Evolutionary conservation across 1,140 invertebrate species (phyloP), one percentile per base, ranked within the genome.

Genomic region (Dermatophagoides farinae): DNA sequence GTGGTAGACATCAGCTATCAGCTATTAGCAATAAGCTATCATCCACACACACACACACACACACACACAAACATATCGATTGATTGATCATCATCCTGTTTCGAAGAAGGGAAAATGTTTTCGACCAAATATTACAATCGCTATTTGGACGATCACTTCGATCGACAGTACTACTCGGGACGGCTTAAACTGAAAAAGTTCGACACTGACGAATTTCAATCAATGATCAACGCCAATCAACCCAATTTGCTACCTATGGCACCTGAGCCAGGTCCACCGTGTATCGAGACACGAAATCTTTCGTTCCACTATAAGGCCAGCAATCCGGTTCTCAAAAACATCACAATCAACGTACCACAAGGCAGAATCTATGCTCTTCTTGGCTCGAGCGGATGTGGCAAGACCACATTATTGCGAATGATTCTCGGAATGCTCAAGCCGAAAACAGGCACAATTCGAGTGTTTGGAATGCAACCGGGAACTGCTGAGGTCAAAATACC

Each of bases 401-500:
- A 65, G 38, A 65, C 63, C 4, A 59, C 64, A 4, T 41, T 62
- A 22, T 52, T 64, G 11, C 41, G 44, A 22, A 47, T 46, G 16
- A 44, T 65, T 31, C 16, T 64, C 6, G 64, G 64, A 9, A 16
- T 54, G 6, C 14, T 61, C 1, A 20, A 55, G 10, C 58, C 61
- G 16, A 31, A 39, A 12, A 38, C 22, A 37, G 66, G 66, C n/a
- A 10, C 14, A 16, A 41, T 62, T 31, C 8, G 14, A 18, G 40
- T 64, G 8, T 64, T 62, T 41, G 57, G 57, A 38, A 25, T 31
- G 9, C 12, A 25, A 31, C 54, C 61, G 0, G 60, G 46, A 1
- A 10, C 22, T 14, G 10, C 39, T 16, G 31, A 54, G 23, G 12
- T 10, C 6, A 40, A 23, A 9, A 67, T 75, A 6, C 74, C 73